Base-by-base conservation (phyloP, 2,888 invertebrate genomes). In the Ophonus ardosiacus region DNA sequence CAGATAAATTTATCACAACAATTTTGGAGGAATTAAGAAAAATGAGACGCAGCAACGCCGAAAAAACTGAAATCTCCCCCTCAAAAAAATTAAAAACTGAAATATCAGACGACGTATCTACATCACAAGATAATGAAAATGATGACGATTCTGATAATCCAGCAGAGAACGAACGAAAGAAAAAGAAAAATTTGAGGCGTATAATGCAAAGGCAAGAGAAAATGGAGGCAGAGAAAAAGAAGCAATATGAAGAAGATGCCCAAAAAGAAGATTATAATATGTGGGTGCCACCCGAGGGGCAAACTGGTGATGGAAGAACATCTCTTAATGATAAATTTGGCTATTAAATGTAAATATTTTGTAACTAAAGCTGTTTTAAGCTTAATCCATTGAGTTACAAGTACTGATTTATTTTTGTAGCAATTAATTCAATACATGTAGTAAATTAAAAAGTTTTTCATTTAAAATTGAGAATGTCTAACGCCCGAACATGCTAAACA, bases 261-360 rank as follows among this genome's bases (percentile, higher is more conserved):
- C 89, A 91, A 43, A 91, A 90, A 18, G 94, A 94, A 85, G 94
- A 96, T 89, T 96, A 96, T 90, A 95, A 94, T 7, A 94, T 94
- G 89, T 97, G 97, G 97, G 90, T 96, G 59, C 97, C 97, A 3
- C 97, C 97, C 0, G 88, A 91, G 87, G 93, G 94, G 89, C 97
- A 97, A 91, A 93, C 93, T 65, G 96, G 96, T 0, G 97, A 97
- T 91, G 97, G 97, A 5, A 93, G 93, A 87, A 97, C 96, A 0
- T 93, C 92, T 88, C 92, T 97, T 56, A 97, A 97, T 91, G 95
- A 95, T 56, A 96, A 96, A 91, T 95, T 93, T 90, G 96, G 96
- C 17, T 97, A 97, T 90, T 97, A 91, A 76, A 15, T 56, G 65
- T 78, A 78, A 57, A 78, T 57, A 74, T 13, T 24, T 63, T 63